Percentiles rank a stretch among this genome's conserved stretches.
These are phyloP conservation scores for Ondatra zibethicus DNA, from an alignment of 2,113 vertebrate genomes.

Conservation along the genomic window DNA sequence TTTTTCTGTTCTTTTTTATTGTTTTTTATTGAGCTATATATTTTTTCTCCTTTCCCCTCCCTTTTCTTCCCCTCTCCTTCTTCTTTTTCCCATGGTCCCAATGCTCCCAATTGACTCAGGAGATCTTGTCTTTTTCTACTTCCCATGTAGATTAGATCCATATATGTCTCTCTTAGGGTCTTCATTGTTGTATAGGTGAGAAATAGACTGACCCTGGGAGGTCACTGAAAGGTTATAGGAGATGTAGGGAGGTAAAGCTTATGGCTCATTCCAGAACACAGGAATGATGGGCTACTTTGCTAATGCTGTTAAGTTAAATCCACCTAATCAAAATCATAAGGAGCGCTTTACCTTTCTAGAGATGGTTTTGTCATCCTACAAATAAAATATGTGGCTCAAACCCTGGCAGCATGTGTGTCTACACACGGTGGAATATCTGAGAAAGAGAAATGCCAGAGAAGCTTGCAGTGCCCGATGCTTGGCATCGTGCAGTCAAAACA, in stretches of 20 bases:
- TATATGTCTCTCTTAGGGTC: too few relatives aligned
- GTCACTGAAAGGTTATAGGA: background rate
- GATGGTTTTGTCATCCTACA: constrained; percentile 44
- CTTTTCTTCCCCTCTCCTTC: too few relatives aligned
- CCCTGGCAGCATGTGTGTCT: constrained; percentile 32
- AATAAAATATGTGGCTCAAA: constrained; percentile 62
- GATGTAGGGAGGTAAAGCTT: background rate
- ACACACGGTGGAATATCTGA: constrained; percentile 41
- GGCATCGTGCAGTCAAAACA: constrained; percentile 62
- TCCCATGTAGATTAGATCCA: too few relatives aligned
- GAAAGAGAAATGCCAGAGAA: constrained; percentile 50
- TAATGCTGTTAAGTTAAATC: constrained; percentile 44
- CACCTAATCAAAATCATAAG: constrained; percentile 60
- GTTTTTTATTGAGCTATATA: too few relatives aligned
- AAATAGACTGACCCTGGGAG: background rate
- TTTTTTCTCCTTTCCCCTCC: too few relatives aligned
- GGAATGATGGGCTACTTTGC: constrained; percentile 28
- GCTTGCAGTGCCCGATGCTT: constrained; percentile 66
- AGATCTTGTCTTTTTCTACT: too few relatives aligned
- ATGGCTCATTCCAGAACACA: background rate
- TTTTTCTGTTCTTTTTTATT: too few relatives aligned
- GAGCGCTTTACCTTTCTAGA: constrained; percentile 51
- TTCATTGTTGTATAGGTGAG: too few relatives aligned
- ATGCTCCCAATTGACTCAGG: too few relatives aligned
- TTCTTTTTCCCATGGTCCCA: too few relatives aligned